Evolutionary conservation across 2,888 invertebrate genomes (phyloP).

Genomic region (Callyntrura sp.): DNA sequence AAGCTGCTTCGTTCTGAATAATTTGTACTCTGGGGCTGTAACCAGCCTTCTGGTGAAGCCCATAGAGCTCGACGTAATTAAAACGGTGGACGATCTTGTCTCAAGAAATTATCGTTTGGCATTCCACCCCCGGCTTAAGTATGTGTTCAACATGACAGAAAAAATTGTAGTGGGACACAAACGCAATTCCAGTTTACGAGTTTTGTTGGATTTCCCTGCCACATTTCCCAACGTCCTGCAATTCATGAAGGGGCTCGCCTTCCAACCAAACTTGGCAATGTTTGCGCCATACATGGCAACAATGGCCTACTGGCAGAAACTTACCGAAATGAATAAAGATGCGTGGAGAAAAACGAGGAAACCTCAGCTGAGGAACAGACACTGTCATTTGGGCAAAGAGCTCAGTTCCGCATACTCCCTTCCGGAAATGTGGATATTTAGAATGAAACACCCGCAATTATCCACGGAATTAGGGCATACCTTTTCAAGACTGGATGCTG

Average conservation of each 20-base stretch:
- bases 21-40: constrained; percentile 59
- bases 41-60: constrained; percentile 64
- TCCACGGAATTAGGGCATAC: constrained; percentile 26
- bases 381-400: constrained; percentile 62
- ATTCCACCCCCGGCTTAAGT: constrained; percentile 19
- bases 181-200: constrained; percentile 40
- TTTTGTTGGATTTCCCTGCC: background rate
- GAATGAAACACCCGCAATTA: constrained; percentile 36
- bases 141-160: constrained; percentile 63
- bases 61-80: constrained; percentile 57
- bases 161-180: constrained; percentile 36
- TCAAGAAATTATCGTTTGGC: constrained; percentile 44
- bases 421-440: constrained; percentile 73
- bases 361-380: constrained; percentile 16
- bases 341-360: constrained; percentile 43
- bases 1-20: constrained; percentile 52
- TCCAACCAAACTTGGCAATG: constrained; percentile 46
- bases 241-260: constrained; percentile 40
- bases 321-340: constrained; percentile 36
- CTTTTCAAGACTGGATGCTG: constrained; percentile 45
- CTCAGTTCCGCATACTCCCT: constrained; percentile 36
- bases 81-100: constrained; percentile 40
- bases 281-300: constrained; percentile 58
- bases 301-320: constrained; percentile 55
- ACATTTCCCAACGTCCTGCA: background rate